A percentile compares a stretch with the other conserved stretches of the same genome.
phyloP scores from a whole-genome alignment of 2,888 invertebrate species.

The Drosophila picticornis region DNA sequence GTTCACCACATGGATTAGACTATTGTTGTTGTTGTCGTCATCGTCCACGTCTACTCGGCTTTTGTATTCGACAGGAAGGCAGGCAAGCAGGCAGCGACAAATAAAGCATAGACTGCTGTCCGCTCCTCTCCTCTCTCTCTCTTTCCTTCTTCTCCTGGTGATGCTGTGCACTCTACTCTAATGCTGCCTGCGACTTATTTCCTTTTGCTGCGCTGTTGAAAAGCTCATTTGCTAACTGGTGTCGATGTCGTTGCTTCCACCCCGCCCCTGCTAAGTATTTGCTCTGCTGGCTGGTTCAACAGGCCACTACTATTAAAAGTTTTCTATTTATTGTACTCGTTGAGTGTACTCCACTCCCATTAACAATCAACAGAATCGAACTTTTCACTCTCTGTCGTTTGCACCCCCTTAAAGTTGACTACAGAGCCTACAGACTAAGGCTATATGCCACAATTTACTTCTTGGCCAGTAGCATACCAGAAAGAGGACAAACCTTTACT shows the following conservation, averaged over 20 bases:
- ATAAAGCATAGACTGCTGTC: constrained; percentile 19
- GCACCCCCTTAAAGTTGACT: neutral
- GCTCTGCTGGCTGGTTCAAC: constrained; percentile 70
- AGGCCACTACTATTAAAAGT: constrained; percentile 77
- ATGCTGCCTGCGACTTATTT: constrained; percentile 22
- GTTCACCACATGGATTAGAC: neutral
- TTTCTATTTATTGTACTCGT: constrained; percentile 49
- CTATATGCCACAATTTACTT: neutral
- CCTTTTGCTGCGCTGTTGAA: constrained; percentile 26
- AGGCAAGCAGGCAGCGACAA: constrained; percentile 11
- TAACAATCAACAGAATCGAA: constrained; percentile 70
- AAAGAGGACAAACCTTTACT: neutral
- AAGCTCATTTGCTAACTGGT: constrained; percentile 36
- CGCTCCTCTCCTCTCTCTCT: constrained; percentile 34
- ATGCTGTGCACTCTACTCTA: constrained; percentile 23
- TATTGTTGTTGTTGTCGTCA: constrained; percentile 18
- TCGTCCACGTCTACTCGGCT: constrained; percentile 28
- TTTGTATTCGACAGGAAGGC: constrained; percentile 32
- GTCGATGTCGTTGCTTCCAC: constrained; percentile 26
- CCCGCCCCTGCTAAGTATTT: constrained; percentile 26
- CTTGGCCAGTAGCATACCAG: neutral
- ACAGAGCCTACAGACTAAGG: neutral
- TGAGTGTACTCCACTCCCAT: constrained; percentile 33
- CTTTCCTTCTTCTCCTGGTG: constrained; percentile 10
- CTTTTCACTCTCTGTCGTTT: constrained; percentile 37